Conservation (phyloP, 2,113 vertebrate species). For the Danio rerio region DNA sequence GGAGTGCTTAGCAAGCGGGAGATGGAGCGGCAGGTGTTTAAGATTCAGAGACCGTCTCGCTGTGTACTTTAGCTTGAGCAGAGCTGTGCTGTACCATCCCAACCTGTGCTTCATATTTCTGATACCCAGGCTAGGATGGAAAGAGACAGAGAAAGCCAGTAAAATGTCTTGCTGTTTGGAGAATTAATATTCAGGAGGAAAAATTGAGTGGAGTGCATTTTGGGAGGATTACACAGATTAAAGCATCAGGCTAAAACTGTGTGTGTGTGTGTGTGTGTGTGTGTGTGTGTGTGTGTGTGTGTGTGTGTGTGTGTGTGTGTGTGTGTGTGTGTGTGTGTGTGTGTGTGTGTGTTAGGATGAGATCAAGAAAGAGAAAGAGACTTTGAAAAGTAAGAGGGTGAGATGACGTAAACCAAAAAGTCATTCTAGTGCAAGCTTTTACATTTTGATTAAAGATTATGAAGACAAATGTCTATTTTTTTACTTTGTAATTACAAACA, state of each 20-base stretch:
- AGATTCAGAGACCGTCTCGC: conserved; percentile 38
- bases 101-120: not conserved
- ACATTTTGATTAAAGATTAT: conserved; percentile 21
- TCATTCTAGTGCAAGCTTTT: not conserved
- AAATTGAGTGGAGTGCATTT: conserved; percentile 31
- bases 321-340: too few relatives aligned
- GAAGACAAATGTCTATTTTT: not conserved
- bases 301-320: too few relatives aligned
- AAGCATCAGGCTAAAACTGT: conserved; percentile 32
- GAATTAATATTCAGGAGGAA: conserved; percentile 6
- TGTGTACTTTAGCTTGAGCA: conserved; percentile 25
- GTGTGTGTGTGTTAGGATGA: not conserved
- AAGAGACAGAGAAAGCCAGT: not conserved
- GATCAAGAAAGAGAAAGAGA: not conserved
- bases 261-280: too few relatives aligned
- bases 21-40: conserved; percentile 49
- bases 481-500: not conserved
- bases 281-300: too few relatives aligned
- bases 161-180: not conserved
- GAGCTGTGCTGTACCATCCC: not conserved
- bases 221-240: conserved; percentile 56
- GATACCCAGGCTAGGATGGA: not conserved
- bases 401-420: not conserved
- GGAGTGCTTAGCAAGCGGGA: not conserved
- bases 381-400: not conserved